These are phyloP conservation scores for Accipiter cooperii DNA, from an alignment of 2,113 vertebrate species.

Conservation along the genomic window DNA sequence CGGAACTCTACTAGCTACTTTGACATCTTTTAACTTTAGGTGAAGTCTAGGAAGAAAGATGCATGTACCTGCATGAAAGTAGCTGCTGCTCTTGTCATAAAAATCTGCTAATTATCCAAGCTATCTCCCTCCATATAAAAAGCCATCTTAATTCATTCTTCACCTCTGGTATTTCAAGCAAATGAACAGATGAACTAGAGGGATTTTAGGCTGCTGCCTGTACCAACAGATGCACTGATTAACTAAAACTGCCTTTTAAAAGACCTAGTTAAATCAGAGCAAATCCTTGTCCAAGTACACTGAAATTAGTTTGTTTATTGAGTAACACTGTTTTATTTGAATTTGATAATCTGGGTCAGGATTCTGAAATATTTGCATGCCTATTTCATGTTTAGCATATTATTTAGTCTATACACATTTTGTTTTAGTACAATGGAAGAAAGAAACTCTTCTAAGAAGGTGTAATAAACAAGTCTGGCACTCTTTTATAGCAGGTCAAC, in stretches of 20 bases:
- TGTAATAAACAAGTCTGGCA: conserved; percentile 36
- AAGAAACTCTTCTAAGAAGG: conserved; percentile 17
- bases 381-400: not conserved
- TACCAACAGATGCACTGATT: not conserved
- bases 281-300: not conserved
- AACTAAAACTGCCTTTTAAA: not conserved
- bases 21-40: conserved; percentile 29
- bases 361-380: conserved; percentile 7
- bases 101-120: not conserved
- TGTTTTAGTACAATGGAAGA: not conserved
- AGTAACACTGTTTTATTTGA: not conserved
- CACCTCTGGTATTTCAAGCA: not conserved
- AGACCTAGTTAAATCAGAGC: not conserved
- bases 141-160: not conserved
- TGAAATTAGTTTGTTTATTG: conserved; percentile 6
- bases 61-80: conserved; percentile 13
- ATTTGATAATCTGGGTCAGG: not conserved
- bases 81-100: not conserved
- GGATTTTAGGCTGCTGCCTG: not conserved
- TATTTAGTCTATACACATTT: conserved; percentile 23
- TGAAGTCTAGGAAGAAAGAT: not conserved
- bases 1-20: not conserved
- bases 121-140: not conserved
- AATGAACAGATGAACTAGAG: not conserved
- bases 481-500: conserved; percentile 9